A percentile compares a stretch with the other conserved stretches of the same genome.
phyloP scores from a whole-genome alignment of 2,888 invertebrate genomes.

The Notodonta ziczac region DNA sequence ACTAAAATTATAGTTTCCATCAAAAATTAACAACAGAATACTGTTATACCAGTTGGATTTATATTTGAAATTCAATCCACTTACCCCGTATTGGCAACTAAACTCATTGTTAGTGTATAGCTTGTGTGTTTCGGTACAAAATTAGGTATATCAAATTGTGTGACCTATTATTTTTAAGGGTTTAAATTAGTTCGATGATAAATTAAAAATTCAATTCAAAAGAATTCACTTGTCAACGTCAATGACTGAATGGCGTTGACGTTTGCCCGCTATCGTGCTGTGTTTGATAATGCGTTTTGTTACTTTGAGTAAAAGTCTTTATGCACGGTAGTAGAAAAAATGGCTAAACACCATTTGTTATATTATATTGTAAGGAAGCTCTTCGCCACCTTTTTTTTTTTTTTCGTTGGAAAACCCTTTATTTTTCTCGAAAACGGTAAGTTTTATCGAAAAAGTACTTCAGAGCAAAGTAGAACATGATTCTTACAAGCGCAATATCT shows the following conservation, averaged over 20 bases:
- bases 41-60: constrained; percentile 24
- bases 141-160: constrained; percentile 11
- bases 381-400: too few relatives aligned
- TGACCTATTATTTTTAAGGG: constrained; percentile 12
- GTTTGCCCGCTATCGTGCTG: constrained; percentile 5
- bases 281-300: background rate
- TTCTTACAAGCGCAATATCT: too few relatives aligned
- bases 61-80: constrained; percentile 22
- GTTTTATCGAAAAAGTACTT: too few relatives aligned
- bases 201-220: constrained; percentile 20
- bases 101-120: constrained; percentile 65
- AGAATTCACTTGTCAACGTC: constrained; percentile 16
- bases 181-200: constrained; percentile 10
- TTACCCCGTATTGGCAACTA: constrained; percentile 81
- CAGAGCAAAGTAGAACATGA: too few relatives aligned
- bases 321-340: background rate
- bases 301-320: background rate
- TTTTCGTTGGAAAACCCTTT: too few relatives aligned
- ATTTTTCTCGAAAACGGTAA: too few relatives aligned
- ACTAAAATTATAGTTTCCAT: constrained; percentile 50
- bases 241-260: constrained; percentile 15
- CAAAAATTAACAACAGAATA: constrained; percentile 12
- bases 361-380: too few relatives aligned
- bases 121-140: constrained; percentile 12
- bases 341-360: too few relatives aligned